Evolutionary conservation across 1,140 invertebrate species (phyloP).

Genomic region (Caerostris darwini): DNA sequence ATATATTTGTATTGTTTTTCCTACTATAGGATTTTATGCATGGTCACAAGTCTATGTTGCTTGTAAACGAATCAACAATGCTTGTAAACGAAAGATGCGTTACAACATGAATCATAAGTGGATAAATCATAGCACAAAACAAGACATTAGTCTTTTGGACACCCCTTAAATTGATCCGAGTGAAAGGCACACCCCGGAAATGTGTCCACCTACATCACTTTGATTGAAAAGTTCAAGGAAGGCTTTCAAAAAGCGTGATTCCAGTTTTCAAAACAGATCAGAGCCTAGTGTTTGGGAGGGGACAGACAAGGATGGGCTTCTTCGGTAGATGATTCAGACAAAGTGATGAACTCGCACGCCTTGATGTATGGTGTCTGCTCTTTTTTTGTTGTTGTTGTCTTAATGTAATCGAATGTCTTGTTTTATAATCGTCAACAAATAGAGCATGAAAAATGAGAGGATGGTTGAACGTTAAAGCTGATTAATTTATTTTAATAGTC

Average conservation of each 20-base stretch:
- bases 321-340: constrained; percentile 61
- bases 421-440: constrained; percentile 45
- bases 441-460: constrained; percentile 6
- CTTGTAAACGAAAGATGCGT: no score
- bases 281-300: neutral
- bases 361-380: constrained; percentile 57
- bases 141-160: constrained; percentile 4
- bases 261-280: constrained; percentile 57
- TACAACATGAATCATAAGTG: no score
- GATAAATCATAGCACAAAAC: no score
- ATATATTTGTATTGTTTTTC: no score
- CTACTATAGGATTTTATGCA: no score
- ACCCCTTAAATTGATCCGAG: neutral
- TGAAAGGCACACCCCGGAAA: constrained; percentile 36
- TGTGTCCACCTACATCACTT: constrained; percentile 15
- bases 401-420: constrained; percentile 36
- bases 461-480: no score
- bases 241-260: constrained; percentile 33
- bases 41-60: no score
- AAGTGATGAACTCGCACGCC: constrained; percentile 62
- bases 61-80: no score
- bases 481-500: no score
- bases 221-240: constrained; percentile 19
- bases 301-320: neutral
- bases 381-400: constrained; percentile 56